Evolutionary conservation across 2,113 vertebrate species (phyloP).

Genomic region (Myotis brandtii): DNA sequence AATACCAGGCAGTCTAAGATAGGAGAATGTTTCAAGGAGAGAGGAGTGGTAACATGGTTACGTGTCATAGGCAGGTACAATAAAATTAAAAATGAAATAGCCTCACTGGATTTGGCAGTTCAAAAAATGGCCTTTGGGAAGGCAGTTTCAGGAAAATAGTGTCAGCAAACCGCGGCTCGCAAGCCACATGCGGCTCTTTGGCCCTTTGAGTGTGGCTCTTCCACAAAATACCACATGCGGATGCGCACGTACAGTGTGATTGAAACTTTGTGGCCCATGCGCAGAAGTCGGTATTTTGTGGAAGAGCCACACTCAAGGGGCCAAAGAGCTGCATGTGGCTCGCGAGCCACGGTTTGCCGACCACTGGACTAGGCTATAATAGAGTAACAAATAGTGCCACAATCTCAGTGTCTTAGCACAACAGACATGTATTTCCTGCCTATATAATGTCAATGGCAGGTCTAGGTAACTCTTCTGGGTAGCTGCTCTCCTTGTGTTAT

Average conservation of each 20-base stretch:
- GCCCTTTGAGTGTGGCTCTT: too few species aligned
- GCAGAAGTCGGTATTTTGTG: too few species aligned
- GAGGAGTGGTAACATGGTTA: not conserved
- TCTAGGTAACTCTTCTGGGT: not conserved
- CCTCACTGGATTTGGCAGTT: not conserved
- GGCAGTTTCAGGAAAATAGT: not conserved
- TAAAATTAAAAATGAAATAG: slow-evolving; percentile 1
- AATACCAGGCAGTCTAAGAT: not conserved
- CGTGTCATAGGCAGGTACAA: not conserved
- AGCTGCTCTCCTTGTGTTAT: not conserved
- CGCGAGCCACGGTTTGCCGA: too few species aligned
- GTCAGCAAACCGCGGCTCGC: too few species aligned
- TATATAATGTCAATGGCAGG: not conserved
- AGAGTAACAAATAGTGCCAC: not conserved
- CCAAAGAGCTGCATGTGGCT: too few species aligned
- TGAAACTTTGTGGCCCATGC: too few species aligned
- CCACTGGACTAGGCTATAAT: not conserved
- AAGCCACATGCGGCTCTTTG: too few species aligned
- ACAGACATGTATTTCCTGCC: not conserved
- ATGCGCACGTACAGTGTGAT: too few species aligned
- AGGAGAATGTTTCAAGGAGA: not conserved
- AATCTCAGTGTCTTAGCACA: not conserved
- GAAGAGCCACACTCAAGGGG: too few species aligned
- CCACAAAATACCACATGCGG: too few species aligned
- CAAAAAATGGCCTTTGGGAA: not conserved